Evolutionary conservation across 2,888 invertebrate genomes (phyloP).

Genomic region (Amphipoea oculea): DNA sequence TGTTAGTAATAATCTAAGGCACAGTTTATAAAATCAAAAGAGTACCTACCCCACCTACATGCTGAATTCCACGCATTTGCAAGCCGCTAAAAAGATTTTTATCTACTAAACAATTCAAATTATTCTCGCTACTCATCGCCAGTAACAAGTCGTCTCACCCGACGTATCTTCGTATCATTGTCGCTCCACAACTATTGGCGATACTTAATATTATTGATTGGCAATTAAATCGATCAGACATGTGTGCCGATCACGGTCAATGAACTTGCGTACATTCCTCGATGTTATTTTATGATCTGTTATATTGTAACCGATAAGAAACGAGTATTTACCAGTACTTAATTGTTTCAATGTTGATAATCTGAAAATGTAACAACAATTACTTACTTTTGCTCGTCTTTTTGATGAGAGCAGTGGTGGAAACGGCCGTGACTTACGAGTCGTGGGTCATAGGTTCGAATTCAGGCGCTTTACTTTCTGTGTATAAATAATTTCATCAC

Average conservation of each 20-base stretch:
- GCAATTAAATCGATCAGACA: slow-evolving; percentile 82
- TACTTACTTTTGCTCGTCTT: background rate
- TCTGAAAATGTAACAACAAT: slow-evolving; percentile 8
- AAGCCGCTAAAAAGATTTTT: background rate
- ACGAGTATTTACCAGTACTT: slow-evolving; percentile 12
- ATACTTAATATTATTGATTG: slow-evolving; percentile 75
- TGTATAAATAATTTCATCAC: no score
- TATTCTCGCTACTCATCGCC: slow-evolving; percentile 40
- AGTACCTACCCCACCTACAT: background rate
- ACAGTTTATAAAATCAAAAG: no score
- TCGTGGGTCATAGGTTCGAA: no score
- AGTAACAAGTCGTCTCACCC: slow-evolving; percentile 36
- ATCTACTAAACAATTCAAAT: slow-evolving; percentile 6
- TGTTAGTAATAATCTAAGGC: no score
- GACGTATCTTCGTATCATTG: slow-evolving; percentile 44
- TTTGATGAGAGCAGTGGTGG: no score
- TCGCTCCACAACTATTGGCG: slow-evolving; percentile 45
- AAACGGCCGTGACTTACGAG: no score
- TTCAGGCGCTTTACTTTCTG: no score
- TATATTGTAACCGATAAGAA: slow-evolving; percentile 37
- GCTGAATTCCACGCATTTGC: background rate
- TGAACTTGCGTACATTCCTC: slow-evolving; percentile 71
- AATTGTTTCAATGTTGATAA: slow-evolving; percentile 29
- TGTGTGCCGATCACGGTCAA: slow-evolving; percentile 69
- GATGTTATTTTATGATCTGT: slow-evolving; percentile 33